Percentiles rank a stretch among this genome's conserved stretches.
These are phyloP conservation scores for Edolisoma coerulescens DNA, from an alignment of 2,113 vertebrate genomes.

Conservation along the genomic window DNA sequence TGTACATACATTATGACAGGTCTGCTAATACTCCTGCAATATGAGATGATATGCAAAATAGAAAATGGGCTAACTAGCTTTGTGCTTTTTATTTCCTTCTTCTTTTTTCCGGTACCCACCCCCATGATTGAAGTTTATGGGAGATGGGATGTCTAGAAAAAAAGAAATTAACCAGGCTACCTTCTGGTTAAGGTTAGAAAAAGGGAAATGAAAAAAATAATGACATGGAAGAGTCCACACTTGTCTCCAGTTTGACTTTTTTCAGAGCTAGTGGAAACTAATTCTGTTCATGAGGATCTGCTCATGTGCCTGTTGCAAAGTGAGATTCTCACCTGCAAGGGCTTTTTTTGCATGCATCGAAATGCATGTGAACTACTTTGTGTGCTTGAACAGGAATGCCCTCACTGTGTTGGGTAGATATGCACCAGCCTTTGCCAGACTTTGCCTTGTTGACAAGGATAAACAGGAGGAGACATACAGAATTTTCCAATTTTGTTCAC, in stretches of 20 bases:
- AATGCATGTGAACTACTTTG: neutral
- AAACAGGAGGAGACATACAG: neutral
- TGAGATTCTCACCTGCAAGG: neutral
- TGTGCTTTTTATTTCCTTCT: neutral
- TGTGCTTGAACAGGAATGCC: neutral
- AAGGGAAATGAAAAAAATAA: neutral
- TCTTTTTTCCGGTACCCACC: rapidly evolving
- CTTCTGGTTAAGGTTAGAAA: neutral
- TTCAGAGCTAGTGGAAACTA: neutral
- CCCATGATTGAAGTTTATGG: neutral
- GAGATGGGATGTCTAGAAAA: neutral
- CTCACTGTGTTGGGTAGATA: neutral
- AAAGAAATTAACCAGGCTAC: neutral
- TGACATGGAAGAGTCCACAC: neutral
- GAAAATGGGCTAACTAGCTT: neutral
- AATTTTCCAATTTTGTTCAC: neutral
- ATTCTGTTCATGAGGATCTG: neutral
- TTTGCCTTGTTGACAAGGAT: neutral
- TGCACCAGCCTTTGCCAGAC: neutral
- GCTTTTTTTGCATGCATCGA: neutral
- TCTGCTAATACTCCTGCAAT: neutral
- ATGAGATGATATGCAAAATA: neutral
- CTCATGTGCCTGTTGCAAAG: neutral
- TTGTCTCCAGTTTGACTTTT: neutral
- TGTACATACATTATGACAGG: neutral